These are phyloP conservation scores for Nothocercus nigrocapillus DNA, from an alignment of 2,113 vertebrate genomes.

Conservation along the genomic window DNA sequence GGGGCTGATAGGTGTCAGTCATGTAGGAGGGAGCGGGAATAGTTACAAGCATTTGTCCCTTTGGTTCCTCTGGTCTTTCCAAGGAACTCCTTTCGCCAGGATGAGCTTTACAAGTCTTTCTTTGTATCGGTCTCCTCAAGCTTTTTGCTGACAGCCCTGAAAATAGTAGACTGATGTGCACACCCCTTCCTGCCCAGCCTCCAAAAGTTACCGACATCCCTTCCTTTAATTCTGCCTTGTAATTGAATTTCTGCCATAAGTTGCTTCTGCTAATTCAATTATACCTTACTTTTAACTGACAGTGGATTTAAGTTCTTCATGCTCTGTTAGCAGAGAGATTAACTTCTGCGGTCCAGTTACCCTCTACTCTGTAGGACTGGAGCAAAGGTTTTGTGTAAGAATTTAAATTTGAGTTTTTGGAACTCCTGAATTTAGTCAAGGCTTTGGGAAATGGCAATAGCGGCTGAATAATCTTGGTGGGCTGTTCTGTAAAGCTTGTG, in stretches of 20 bases:
- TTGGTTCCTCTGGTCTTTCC: background rate
- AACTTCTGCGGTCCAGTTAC: background rate
- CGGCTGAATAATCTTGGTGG: background rate
- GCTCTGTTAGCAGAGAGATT: background rate
- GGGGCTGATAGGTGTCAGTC: no score
- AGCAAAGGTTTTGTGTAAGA: background rate
- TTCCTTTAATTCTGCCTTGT: conserved; percentile 60
- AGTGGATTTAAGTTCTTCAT: conserved; percentile 14
- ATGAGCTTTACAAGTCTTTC: background rate
- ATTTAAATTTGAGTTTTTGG: background rate
- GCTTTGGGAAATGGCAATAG: background rate
- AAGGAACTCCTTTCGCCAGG: background rate
- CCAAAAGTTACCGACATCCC: conserved; percentile 39
- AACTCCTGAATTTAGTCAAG: background rate
- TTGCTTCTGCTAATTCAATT: conserved; percentile 60
- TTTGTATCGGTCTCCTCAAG: background rate
- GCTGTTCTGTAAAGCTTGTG: background rate
- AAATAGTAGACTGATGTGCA: background rate
- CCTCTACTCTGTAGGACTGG: background rate
- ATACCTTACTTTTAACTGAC: conserved; percentile 45
- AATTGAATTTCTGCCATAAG: conserved; percentile 49
- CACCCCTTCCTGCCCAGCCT: background rate
- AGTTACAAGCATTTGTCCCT: background rate
- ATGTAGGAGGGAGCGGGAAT: background rate
- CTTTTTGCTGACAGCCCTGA: background rate